Evolutionary conservation across 2,888 invertebrate genomes (phyloP).

Genomic region (Phengaris arion): DNA sequence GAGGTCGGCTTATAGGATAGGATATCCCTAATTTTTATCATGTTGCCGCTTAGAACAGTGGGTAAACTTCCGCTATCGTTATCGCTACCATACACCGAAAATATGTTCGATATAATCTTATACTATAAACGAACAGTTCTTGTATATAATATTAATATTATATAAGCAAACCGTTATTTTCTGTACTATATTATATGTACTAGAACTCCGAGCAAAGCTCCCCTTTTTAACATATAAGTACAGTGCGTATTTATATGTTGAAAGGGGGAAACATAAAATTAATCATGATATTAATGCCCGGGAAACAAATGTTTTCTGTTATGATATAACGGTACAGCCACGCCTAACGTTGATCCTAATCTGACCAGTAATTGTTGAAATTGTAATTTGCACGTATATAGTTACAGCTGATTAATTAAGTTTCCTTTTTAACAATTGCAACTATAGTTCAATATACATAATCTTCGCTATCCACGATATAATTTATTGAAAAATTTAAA

Average conservation of each 20-base stretch:
- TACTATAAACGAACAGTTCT: too few species aligned
- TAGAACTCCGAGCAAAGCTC: too few species aligned
- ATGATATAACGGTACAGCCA: slow-evolving; percentile 6
- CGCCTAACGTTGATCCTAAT: slow-evolving; percentile 25
- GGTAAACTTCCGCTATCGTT: too few species aligned
- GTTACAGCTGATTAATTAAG: slow-evolving; percentile 9
- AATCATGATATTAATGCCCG: slow-evolving; percentile 4
- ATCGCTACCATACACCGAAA: too few species aligned
- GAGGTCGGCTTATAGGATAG: too few species aligned
- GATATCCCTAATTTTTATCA: too few species aligned
- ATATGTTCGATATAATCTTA: too few species aligned
- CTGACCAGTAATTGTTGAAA: slow-evolving; percentile 19
- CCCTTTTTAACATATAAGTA: too few species aligned
- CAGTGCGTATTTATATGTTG: neutral
- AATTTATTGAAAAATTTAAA: neutral
- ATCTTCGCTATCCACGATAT: neutral
- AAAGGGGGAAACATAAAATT: neutral
- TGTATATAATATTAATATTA: too few species aligned
- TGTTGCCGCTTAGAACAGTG: too few species aligned
- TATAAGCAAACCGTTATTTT: too few species aligned
- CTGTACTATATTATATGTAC: too few species aligned
- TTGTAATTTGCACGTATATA: slow-evolving; percentile 10
- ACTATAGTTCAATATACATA: neutral
- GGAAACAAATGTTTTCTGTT: slow-evolving; percentile 4
- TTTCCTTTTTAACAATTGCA: slow-evolving; percentile 14